Percentiles rank a stretch among this genome's conserved stretches.
Evolutionary conservation across 2,113 vertebrate species (phyloP).

Genomic region (Sceloporus tristichus): DNA sequence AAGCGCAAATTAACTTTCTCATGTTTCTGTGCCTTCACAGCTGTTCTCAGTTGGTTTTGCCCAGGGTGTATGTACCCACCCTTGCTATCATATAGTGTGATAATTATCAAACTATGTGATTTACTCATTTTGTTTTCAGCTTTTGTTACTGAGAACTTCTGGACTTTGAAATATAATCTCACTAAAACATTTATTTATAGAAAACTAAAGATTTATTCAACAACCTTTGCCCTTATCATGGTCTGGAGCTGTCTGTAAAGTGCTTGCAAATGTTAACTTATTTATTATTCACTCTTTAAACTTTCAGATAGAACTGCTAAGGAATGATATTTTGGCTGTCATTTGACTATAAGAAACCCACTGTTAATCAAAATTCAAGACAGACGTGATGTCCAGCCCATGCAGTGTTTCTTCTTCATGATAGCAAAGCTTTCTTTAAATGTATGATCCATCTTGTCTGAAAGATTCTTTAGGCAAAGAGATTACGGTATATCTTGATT

Average conservation of each 20-base stretch:
- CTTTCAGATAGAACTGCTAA: slow-evolving; percentile 18
- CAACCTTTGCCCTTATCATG: slow-evolving; percentile 7
- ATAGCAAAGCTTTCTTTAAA: neutral
- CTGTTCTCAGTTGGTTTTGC: too few relatives aligned
- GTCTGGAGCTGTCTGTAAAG: slow-evolving; percentile 18
- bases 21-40: too few relatives aligned
- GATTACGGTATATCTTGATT: neutral
- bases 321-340: slow-evolving; percentile 24
- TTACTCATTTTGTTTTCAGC: neutral
- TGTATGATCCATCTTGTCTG: neutral
- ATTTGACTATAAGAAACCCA: slow-evolving; percentile 12
- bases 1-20: too few relatives aligned
- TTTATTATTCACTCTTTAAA: slow-evolving; percentile 36
- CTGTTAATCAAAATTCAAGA: slow-evolving; percentile 24
- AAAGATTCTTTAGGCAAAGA: too few relatives aligned
- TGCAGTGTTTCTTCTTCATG: neutral
- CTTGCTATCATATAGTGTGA: too few relatives aligned
- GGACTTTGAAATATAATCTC: slow-evolving; percentile 1
- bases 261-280: slow-evolving; percentile 23
- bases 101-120: neutral
- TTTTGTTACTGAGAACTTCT: neutral
- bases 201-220: slow-evolving; percentile 23
- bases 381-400: neutral
- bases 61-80: too few relatives aligned
- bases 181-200: slow-evolving; percentile 27